Conservation (phyloP, 2,113 vertebrate genomes). For the Nycticorax nycticorax region DNA sequence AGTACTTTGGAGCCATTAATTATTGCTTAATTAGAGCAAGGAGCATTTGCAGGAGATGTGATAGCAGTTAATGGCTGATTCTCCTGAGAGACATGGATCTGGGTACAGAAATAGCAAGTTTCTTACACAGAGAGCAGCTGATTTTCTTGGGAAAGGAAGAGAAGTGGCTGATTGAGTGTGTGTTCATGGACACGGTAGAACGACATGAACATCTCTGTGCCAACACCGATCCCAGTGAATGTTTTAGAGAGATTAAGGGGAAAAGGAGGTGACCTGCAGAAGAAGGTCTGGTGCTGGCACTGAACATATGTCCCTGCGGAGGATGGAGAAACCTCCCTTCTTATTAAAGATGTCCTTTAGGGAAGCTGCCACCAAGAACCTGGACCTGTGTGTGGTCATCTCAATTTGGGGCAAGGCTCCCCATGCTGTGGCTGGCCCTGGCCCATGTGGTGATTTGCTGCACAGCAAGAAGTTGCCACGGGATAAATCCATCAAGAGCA, state of each 20-base stretch:
- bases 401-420: fast-evolving
- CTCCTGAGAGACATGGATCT: not conserved
- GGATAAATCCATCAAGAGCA: not conserved
- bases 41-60: slow-evolving; percentile 3
- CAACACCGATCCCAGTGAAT: not conserved
- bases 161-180: not conserved
- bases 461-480: fast-evolving
- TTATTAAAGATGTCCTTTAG: not conserved
- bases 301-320: not conserved
- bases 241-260: not conserved
- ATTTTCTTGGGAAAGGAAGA: not conserved
- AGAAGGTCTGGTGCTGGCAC: not conserved
- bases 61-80: not conserved
- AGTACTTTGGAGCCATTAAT: slow-evolving; percentile 26
- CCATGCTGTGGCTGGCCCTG: fast-evolving
- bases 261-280: not conserved
- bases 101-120: slow-evolving; percentile 9
- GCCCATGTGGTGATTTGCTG: not conserved
- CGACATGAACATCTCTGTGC: not conserved
- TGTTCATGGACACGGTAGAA: not conserved
- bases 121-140: not conserved
- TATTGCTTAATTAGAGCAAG: slow-evolving; percentile 58
- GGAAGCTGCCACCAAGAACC: not conserved
- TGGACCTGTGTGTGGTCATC: not conserved
- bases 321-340: not conserved